Conservation (phyloP, 2,888 invertebrate species). For the Proisotoma minuta region DNA sequence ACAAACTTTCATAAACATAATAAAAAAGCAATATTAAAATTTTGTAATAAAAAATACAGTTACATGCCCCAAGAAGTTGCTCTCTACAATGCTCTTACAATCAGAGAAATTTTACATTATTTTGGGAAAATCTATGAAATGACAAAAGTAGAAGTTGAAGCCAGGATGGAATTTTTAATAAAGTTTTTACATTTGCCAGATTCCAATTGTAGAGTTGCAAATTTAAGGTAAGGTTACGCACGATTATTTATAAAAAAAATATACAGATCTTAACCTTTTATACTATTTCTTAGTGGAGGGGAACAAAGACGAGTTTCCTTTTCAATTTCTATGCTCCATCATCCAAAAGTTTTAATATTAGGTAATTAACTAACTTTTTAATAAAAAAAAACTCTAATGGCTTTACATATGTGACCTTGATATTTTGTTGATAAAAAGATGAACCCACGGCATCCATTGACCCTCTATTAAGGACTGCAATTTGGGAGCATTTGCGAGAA, state of each 20-base stretch:
- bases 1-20: background rate
- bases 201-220: slow-evolving; percentile 6
- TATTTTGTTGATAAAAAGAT: too few relatives aligned
- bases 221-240: slow-evolving; percentile 48
- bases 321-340: slow-evolving; percentile 54
- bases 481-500: slow-evolving; percentile 88
- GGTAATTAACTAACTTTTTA: too few relatives aligned
- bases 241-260: background rate
- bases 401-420: too few relatives aligned
- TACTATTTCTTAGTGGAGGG: slow-evolving; percentile 50
- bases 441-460: slow-evolving; percentile 53
- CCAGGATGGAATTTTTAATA: slow-evolving; percentile 7
- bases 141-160: slow-evolving; percentile 11
- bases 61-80: slow-evolving; percentile 50
- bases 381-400: too few relatives aligned
- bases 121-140: slow-evolving; percentile 32
- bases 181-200: slow-evolving; percentile 16
- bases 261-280: background rate
- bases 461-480: slow-evolving; percentile 53
- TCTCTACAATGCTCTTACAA: slow-evolving; percentile 22
- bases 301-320: slow-evolving; percentile 52
- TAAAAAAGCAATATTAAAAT: background rate
- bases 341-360: slow-evolving; percentile 76
- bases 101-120: slow-evolving; percentile 23
- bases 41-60: background rate